phyloP scores from a whole-genome alignment of 2,113 vertebrate genomes.

The Pholis gunnellus region DNA sequence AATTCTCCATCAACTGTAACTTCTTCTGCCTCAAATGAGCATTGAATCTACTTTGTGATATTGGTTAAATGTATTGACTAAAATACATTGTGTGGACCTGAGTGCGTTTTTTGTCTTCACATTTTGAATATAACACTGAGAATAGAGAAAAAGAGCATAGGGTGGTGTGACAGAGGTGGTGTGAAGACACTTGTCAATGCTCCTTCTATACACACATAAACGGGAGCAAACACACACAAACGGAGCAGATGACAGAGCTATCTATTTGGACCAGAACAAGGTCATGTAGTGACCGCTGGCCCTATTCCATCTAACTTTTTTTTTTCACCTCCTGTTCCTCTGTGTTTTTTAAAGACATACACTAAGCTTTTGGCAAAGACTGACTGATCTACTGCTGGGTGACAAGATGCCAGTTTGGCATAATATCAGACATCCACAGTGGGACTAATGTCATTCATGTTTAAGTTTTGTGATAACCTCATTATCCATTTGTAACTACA shows the following conservation, averaged over 20 bases:
- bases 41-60: slow-evolving; percentile 29
- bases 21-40: slow-evolving; percentile 26
- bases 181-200: slow-evolving; percentile 34
- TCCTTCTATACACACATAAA: slow-evolving; percentile 9
- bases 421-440: slow-evolving; percentile 2
- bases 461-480: neutral
- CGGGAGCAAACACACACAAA: slow-evolving; percentile 8
- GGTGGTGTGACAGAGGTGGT: slow-evolving; percentile 25
- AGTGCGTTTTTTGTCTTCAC: slow-evolving; percentile 9
- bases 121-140: slow-evolving; percentile 10
- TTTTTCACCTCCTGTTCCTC: slow-evolving; percentile 34
- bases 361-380: slow-evolving; percentile 30
- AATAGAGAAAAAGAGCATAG: neutral
- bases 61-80: slow-evolving; percentile 45
- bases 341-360: slow-evolving; percentile 53
- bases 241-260: slow-evolving; percentile 56
- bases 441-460: slow-evolving; percentile 9
- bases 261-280: slow-evolving; percentile 73
- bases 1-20: slow-evolving; percentile 36
- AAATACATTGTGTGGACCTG: too few species aligned
- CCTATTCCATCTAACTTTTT: slow-evolving; percentile 48
- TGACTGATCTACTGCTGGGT: slow-evolving; percentile 39
- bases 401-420: slow-evolving; percentile 38
- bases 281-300: slow-evolving; percentile 66
- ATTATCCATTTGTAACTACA: slow-evolving; percentile 10